phyloP scores from a whole-genome alignment of 2,113 vertebrate species.

The Misgurnus anguillicaudatus region DNA sequence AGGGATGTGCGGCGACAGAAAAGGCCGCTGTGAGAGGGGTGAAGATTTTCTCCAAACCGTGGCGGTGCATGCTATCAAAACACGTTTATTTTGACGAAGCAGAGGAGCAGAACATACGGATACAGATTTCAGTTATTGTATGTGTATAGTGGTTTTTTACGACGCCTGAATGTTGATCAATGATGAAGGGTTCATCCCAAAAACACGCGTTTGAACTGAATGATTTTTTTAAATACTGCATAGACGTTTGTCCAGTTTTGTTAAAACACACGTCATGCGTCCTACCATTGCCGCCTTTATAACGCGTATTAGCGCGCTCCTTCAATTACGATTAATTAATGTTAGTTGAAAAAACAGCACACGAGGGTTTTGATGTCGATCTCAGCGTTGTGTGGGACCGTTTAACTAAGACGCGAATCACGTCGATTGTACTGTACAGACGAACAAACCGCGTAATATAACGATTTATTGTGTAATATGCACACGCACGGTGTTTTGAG shows the following conservation, averaged over 20 bases:
- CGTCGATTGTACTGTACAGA: too few relatives aligned
- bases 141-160: too few relatives aligned
- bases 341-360: not conserved
- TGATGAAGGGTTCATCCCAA: not conserved
- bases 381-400: too few relatives aligned
- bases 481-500: too few relatives aligned
- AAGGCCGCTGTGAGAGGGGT: not conserved
- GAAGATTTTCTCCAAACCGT: not conserved
- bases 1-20: constrained; percentile 14
- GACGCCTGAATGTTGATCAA: not conserved
- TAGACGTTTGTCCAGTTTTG: not conserved
- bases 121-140: not conserved
- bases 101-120: not conserved
- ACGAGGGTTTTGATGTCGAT: too few relatives aligned
- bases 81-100: not conserved
- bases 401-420: too few relatives aligned
- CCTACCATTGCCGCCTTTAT: not conserved
- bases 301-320: not conserved
- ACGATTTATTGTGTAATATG: too few relatives aligned
- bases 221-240: not conserved
- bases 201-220: not conserved
- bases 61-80: not conserved
- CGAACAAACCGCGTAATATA: too few relatives aligned
- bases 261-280: not conserved
- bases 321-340: not conserved